A percentile compares a stretch with the other conserved stretches of the same genome.
Conservation (phyloP, 2,113 vertebrate species). For the Corvus cornix region DNA sequence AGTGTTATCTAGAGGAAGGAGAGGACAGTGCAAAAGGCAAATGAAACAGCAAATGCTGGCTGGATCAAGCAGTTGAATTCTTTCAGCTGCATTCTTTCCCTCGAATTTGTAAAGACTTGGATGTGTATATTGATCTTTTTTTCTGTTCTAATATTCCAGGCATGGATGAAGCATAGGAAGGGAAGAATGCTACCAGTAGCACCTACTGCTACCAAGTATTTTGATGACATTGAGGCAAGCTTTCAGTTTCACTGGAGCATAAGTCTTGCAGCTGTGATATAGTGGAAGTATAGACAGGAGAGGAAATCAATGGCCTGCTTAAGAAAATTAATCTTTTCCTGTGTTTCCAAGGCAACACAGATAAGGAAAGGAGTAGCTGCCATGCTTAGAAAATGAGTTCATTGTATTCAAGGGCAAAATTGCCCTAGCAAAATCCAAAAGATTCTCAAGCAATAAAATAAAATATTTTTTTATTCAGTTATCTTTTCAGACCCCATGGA, state of each 20-base stretch:
- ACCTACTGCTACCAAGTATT: background rate
- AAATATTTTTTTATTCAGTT: background rate
- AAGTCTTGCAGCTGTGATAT: background rate
- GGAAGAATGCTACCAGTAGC: background rate
- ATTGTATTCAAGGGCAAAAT: background rate
- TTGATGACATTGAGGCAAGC: background rate
- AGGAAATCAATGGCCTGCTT: background rate
- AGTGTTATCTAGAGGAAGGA: background rate
- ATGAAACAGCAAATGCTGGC: background rate
- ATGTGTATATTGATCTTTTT: background rate
- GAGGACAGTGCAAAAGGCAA: background rate
- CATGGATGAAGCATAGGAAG: background rate
- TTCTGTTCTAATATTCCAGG: background rate
- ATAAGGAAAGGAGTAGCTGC: background rate
- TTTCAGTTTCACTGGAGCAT: background rate
- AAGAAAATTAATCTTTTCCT: slow-evolving; percentile 23
- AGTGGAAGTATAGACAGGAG: background rate
- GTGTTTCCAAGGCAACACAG: slow-evolving; percentile 23
- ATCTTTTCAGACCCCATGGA: background rate
- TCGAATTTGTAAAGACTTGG: background rate
- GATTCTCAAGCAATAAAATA: background rate
- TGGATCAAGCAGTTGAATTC: background rate
- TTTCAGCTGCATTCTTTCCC: background rate
- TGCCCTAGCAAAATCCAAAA: background rate
- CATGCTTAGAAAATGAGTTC: background rate